phyloP scores from a whole-genome alignment of 2,888 invertebrate species.

The Deroplatys truncata region DNA sequence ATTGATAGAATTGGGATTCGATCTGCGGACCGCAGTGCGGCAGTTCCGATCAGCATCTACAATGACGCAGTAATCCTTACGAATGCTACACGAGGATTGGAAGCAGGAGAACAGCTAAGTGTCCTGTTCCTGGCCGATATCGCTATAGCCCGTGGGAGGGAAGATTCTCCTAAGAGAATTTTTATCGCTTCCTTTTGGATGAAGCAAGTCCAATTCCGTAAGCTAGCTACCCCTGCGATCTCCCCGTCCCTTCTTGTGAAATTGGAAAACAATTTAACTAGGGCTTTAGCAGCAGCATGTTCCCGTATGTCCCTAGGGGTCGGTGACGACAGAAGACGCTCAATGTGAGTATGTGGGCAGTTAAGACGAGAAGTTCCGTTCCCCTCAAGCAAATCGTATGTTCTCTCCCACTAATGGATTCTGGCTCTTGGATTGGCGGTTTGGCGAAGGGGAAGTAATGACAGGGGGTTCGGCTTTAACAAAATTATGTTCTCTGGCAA shows the following conservation, averaged over 20 bases:
- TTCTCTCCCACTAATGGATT: not conserved
- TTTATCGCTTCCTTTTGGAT: not conserved
- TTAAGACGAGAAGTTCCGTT: not conserved
- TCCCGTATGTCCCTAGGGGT: not conserved
- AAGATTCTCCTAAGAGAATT: not conserved
- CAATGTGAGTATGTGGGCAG: not conserved
- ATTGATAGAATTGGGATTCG: not conserved
- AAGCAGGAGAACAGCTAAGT: not conserved
- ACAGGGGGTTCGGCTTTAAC: not conserved
- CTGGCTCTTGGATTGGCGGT: not conserved
- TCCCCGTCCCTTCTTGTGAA: not conserved
- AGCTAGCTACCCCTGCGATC: not conserved
- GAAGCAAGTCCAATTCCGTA: not conserved
- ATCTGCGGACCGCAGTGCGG: not conserved
- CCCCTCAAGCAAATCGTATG: not conserved
- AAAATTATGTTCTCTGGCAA: not conserved
- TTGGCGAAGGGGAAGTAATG: not conserved
- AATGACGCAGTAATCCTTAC: not conserved
- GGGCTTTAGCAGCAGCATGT: not conserved
- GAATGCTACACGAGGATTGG: not conserved
- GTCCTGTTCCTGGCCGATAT: not conserved
- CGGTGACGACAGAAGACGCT: not conserved
- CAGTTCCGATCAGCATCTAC: not conserved
- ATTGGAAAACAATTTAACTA: not conserved
- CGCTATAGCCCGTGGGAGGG: not conserved